These are phyloP conservation scores for Ivindomyrus marchei DNA, from an alignment of 2,113 vertebrate genomes.

Conservation along the genomic window DNA sequence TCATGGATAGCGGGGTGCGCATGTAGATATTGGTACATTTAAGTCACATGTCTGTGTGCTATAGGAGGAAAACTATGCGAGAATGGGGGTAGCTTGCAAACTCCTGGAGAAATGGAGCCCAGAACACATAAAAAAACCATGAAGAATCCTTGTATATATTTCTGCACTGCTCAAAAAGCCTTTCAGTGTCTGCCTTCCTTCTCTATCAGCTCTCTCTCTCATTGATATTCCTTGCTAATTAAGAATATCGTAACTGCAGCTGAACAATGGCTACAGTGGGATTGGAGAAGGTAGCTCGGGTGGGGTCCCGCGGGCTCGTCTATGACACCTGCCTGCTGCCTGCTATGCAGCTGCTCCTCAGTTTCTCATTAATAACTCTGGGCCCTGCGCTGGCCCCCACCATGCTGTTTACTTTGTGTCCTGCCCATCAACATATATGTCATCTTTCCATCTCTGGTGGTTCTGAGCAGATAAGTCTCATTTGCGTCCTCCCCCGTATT, in stretches of 20 bases:
- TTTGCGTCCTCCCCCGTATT: constrained; percentile 67
- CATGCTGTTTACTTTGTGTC: constrained; percentile 53
- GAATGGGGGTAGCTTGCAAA: not conserved
- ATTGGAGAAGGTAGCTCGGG: not conserved
- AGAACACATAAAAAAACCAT: not conserved
- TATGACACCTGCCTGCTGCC: constrained; percentile 7
- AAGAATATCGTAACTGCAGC: constrained; percentile 18
- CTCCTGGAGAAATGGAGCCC: not conserved
- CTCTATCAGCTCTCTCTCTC: not conserved
- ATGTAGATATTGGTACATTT: not conserved
- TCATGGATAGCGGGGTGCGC: not conserved
- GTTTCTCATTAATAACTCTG: constrained; percentile 25
- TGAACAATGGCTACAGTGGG: constrained; percentile 28
- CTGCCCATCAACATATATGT: constrained; percentile 59
- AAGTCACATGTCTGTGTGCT: not conserved
- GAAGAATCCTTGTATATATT: not conserved
- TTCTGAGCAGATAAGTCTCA: constrained; percentile 66
- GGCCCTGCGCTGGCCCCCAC: constrained; percentile 30
- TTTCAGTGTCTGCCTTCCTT: not conserved
- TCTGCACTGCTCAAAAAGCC: not conserved
- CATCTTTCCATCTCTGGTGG: constrained; percentile 63
- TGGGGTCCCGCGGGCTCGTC: not conserved
- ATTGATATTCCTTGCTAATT: constrained; percentile 25
- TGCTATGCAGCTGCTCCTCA: constrained; percentile 22
- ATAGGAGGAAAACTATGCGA: not conserved